Evolutionary conservation across 2,888 invertebrate genomes (phyloP).

Genomic region (Oscheius onirici): DNA sequence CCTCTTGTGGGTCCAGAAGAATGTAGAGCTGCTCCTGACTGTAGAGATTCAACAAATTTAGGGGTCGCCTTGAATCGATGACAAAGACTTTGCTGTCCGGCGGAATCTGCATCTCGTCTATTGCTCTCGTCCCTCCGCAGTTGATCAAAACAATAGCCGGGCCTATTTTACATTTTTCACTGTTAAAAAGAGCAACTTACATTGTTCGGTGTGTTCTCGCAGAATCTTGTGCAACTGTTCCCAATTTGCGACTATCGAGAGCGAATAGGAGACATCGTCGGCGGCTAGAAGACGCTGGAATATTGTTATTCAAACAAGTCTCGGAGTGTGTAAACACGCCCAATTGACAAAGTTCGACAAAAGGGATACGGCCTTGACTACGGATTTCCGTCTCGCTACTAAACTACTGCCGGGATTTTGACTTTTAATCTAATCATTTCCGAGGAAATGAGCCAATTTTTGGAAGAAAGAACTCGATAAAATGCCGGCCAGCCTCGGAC

Average conservation of each 20-base stretch:
- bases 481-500: conserved; percentile 33
- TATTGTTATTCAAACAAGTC: conserved; percentile 6
- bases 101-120: conserved; percentile 49
- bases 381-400: background rate
- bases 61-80: conserved; percentile 64
- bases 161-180: conserved; percentile 16
- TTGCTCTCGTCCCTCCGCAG: conserved; percentile 58
- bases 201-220: conserved; percentile 43
- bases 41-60: conserved; percentile 66
- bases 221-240: conserved; percentile 52
- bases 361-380: conserved; percentile 1
- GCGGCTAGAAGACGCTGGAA: conserved; percentile 63
- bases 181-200: conserved; percentile 32
- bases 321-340: conserved; percentile 10
- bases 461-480: background rate
- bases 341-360: conserved; percentile 10
- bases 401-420: background rate
- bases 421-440: background rate
- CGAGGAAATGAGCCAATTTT: background rate
- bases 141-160: conserved; percentile 59
- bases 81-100: conserved; percentile 47
- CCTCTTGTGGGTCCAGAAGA: conserved; percentile 40
- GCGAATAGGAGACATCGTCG: conserved; percentile 62
- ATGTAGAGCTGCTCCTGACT: conserved; percentile 46
- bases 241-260: conserved; percentile 56